A percentile compares a stretch with the other conserved stretches of the same genome.
These are phyloP conservation scores for Vespertilio murinus DNA, from an alignment of 2,797 vertebrate species.

Conservation along the genomic window DNA sequence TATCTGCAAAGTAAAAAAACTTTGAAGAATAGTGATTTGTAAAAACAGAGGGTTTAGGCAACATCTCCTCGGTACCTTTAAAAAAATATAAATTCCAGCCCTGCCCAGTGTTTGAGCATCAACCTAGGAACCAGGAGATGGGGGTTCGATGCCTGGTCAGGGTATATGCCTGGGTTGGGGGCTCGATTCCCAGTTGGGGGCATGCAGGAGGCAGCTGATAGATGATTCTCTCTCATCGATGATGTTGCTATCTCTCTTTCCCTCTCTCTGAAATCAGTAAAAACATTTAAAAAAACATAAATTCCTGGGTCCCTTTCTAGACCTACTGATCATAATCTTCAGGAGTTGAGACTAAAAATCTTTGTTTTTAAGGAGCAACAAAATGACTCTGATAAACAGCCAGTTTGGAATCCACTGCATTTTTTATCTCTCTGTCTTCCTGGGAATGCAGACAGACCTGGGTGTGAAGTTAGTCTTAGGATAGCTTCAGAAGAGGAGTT, in stretches of 20 bases:
- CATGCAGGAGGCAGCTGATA: neutral
- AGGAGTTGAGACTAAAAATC: neutral
- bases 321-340: neutral
- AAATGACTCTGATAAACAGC: neutral
- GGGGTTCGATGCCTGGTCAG: neutral
- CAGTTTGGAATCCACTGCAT: neutral
- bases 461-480: neutral
- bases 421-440: neutral
- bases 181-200: neutral
- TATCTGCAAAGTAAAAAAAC: conserved; percentile 1
- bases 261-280: neutral
- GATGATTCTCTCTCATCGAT: neutral
- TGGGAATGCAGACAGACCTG: neutral
- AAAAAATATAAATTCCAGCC: conserved; percentile 23
- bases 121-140: neutral
- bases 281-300: neutral
- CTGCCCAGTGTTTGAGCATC: neutral
- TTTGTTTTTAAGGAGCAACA: neutral
- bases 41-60: neutral
- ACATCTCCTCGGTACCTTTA: neutral
- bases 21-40: neutral
- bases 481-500: neutral
- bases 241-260: neutral
- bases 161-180: neutral
- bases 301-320: neutral